phyloP scores from a whole-genome alignment of 2,797 vertebrate species.

The Miichthys miiuy region DNA sequence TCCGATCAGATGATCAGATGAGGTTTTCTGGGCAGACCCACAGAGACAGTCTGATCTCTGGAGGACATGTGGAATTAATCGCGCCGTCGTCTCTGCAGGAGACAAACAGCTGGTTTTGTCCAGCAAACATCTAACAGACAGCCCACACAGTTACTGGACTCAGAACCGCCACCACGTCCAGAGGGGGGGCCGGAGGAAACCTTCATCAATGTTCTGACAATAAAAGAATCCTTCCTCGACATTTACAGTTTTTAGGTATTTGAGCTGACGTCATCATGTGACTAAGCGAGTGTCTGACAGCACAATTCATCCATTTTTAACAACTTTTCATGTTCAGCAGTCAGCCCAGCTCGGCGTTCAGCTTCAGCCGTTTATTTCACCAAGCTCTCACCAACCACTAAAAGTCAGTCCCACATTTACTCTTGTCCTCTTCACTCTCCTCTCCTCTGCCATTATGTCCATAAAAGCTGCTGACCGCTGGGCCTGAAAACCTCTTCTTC shows the following conservation, averaged over 20 bases:
- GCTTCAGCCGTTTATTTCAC: too few relatives aligned
- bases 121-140: not conserved
- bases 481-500: too few relatives aligned
- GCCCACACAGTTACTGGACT: slow-evolving; percentile 17
- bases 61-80: slow-evolving; percentile 36
- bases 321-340: too few relatives aligned
- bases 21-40: not conserved
- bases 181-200: not conserved
- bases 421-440: too few relatives aligned
- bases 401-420: too few relatives aligned
- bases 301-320: not conserved
- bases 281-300: not conserved
- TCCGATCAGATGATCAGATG: not conserved
- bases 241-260: not conserved
- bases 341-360: too few relatives aligned
- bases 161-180: not conserved
- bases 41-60: not conserved
- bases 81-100: slow-evolving; percentile 12
- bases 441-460: too few relatives aligned
- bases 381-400: too few relatives aligned
- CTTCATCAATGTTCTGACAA: not conserved
- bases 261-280: not conserved
- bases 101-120: slow-evolving; percentile 9
- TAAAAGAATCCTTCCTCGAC: not conserved
- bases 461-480: too few relatives aligned